phyloP scores from a whole-genome alignment of 2,797 vertebrate genomes.

The Typhlichthys eigenmanni region DNA sequence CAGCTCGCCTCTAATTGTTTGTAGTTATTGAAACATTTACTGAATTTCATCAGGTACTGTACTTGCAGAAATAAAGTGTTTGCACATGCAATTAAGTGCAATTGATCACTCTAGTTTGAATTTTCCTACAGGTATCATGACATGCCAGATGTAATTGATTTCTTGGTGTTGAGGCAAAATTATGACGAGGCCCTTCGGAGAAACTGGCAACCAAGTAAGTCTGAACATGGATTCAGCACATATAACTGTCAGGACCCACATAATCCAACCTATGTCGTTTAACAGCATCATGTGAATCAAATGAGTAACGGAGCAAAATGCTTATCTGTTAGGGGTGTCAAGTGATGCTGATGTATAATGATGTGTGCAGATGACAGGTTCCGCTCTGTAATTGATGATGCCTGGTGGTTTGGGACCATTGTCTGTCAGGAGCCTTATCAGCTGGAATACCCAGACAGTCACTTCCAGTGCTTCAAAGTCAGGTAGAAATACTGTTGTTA shows the following conservation, averaged over 20 bases:
- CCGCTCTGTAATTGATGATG: conserved; percentile 96
- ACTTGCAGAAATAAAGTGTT: no score
- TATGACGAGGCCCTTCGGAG: conserved; percentile 91
- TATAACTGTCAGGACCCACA: no score
- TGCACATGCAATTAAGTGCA: no score
- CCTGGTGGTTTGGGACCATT: conserved; percentile 99
- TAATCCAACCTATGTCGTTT: no score
- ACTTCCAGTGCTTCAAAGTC: conserved; percentile 97
- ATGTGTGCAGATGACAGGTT: conserved; percentile 84
- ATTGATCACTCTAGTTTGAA: not conserved
- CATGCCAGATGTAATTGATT: conserved; percentile 98
- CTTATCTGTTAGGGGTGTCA: no score
- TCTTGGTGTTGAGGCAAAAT: conserved; percentile 92
- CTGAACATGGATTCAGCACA: no score
- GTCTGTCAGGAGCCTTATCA: conserved; percentile 94
- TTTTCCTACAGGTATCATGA: conserved; percentile 88
- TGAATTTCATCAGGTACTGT: not conserved
- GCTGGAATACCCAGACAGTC: conserved; percentile 91
- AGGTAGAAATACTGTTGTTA: conserved; percentile 69
- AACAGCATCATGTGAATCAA: no score
- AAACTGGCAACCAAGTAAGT: conserved; percentile 91
- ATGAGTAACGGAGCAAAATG: no score
- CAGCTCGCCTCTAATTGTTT: no score
- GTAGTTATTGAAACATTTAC: no score
- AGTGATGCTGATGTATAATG: no score